Conservation (phyloP, 2,113 vertebrate species). For the Podocnemis expansa region DNA sequence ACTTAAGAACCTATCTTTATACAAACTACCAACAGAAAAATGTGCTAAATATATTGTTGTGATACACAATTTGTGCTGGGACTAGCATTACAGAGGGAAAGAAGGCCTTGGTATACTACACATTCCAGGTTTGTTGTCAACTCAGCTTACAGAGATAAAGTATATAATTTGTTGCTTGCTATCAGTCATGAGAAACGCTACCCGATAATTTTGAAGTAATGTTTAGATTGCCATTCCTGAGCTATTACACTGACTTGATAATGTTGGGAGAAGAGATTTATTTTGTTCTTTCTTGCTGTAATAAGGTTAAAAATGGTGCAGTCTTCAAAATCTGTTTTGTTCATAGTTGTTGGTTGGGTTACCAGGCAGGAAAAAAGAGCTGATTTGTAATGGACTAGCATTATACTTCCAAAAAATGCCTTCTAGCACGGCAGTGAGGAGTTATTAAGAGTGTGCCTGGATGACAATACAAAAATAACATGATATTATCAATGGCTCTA, state of each 20-base stretch:
- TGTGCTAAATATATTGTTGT: conserved; percentile 35
- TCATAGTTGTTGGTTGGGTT: conserved; percentile 33
- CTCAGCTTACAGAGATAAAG: conserved; percentile 65
- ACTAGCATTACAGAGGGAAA: neutral
- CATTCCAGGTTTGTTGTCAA: conserved; percentile 55
- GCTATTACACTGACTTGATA: conserved; percentile 54
- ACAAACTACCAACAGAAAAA: neutral
- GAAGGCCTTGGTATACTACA: conserved; percentile 23
- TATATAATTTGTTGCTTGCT: conserved; percentile 45
- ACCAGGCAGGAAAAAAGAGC: conserved; percentile 44
- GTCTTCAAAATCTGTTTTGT: conserved; percentile 59
- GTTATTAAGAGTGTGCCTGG: conserved; percentile 36
- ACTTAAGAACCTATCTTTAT: neutral
- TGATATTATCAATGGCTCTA: conserved; percentile 16
- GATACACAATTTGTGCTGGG: neutral
- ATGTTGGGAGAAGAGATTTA: conserved; percentile 56
- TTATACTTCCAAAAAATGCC: conserved; percentile 40
- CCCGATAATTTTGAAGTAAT: conserved; percentile 56
- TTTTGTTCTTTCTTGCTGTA: conserved; percentile 35
- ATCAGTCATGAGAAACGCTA: conserved; percentile 50
- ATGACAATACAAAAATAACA: conserved; percentile 30
- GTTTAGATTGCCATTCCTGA: conserved; percentile 68
- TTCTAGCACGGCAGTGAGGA: conserved; percentile 17
- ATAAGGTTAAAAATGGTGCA: conserved; percentile 61
- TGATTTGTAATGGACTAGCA: conserved; percentile 37